Base-by-base conservation (phyloP, 2,888 invertebrate genomes). In the Muschampia plurimacula region DNA sequence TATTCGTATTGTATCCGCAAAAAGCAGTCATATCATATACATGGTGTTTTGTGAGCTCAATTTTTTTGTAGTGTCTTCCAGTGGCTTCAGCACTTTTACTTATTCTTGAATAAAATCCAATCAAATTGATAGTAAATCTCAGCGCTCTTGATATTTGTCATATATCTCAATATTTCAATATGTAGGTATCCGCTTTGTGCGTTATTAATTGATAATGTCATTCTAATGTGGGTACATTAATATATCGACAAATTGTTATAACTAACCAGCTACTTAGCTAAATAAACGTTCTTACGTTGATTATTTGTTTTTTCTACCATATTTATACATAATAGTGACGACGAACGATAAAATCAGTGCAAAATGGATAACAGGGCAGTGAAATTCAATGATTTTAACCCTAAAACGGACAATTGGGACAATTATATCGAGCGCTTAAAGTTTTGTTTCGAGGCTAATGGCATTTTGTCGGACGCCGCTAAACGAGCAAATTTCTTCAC, bases 341-440 rank as follows among this genome's bases (percentile, higher is more conserved):
- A 65, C 74, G 74, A 67, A 28, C 63, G 57, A 15, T 68, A 52
- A 68, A 74, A 66, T 46, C 46, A 22, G 28, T 65, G 36, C 6
- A 71, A 71, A 65, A 74, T 74, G 74, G 71, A 71, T 10, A 57
- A 49, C n/a, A 74, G 69, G 66, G 49, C 67, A 69, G 69, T 72
- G 49, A 69, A 67, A 69, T 68, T 74, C 57, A 15, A 49, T 15
- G 75, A 75, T 57, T 74, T 73, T 52, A 74, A 73, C 60, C 55
- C 65, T 5, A 12, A 73, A 70, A 73, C 66, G n/a, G 67, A 67
- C 59, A 70, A 63, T 52, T 76, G 74, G 74, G 76, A 74, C 70
- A 76, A 49, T 70, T 73, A 76, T n/a, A 74, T 76, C 12, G 63
- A 74, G n/a, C 59, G 76, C 8, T 66, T 76, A 63, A 68, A 74